Evolutionary conservation across 2,113 vertebrate genomes (phyloP).

Genomic region (Dromaius novaehollandiae): DNA sequence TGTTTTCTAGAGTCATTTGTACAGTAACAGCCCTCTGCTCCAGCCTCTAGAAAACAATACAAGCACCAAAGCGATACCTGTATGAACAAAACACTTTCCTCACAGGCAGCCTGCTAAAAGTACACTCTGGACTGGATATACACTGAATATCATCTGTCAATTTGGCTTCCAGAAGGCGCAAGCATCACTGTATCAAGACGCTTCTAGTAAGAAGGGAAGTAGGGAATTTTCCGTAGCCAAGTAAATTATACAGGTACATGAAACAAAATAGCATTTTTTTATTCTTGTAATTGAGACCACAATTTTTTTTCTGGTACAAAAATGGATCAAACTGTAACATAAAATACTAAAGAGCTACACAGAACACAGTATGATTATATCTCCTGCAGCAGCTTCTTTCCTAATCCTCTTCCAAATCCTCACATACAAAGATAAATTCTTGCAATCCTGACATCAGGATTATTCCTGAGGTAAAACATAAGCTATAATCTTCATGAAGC

Average conservation of each 20-base stretch:
- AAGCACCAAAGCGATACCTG: not conserved
- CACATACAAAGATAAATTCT: conserved; percentile 50
- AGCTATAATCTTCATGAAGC: conserved; percentile 48
- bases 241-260: not conserved
- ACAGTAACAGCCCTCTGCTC: not conserved
- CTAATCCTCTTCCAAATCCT: conserved; percentile 62
- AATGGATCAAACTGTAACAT: conserved; percentile 24
- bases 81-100: not conserved
- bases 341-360: conserved; percentile 31
- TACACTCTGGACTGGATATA: not conserved
- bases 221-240: not conserved
- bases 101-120: not conserved
- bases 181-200: not conserved
- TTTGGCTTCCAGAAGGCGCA: not conserved
- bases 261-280: conserved; percentile 69
- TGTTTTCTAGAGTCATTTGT: not conserved
- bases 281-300: conserved; percentile 27
- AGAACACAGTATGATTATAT: not conserved
- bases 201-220: not conserved
- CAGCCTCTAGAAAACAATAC: not conserved
- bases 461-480: conserved; percentile 59
- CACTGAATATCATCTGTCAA: not conserved
- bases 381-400: not conserved
- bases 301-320: conserved; percentile 25
- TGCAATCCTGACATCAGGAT: conserved; percentile 56